Evolutionary conservation across 2,888 invertebrate genomes (phyloP).

Genomic region (Latrodectus elegans): DNA sequence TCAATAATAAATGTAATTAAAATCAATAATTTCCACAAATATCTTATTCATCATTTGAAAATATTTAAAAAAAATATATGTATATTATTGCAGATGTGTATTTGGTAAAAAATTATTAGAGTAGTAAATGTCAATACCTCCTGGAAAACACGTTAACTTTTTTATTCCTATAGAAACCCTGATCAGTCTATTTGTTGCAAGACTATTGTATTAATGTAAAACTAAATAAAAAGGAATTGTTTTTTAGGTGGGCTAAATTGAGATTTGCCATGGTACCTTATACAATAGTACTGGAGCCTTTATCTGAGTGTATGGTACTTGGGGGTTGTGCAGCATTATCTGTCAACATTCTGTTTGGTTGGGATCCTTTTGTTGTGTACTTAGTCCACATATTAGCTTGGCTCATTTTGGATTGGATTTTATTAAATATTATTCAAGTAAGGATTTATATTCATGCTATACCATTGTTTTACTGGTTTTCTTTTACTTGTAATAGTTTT

Average conservation of each 20-base stretch:
- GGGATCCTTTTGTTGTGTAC: slow-evolving; percentile 93
- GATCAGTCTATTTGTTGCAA: too few relatives aligned
- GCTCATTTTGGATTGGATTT: slow-evolving; percentile 96
- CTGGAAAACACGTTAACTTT: not conserved
- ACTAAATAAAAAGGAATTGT: too few relatives aligned
- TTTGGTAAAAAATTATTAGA: too few relatives aligned
- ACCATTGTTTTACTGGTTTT: too few relatives aligned
- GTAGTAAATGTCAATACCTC: too few relatives aligned
- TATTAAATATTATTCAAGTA: slow-evolving; percentile 89
- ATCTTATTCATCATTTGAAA: too few relatives aligned
- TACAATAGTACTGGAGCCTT: slow-evolving; percentile 91
- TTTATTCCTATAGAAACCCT: not conserved
- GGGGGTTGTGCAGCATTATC: slow-evolving; percentile 95
- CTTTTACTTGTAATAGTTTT: too few relatives aligned
- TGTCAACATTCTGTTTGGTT: slow-evolving; percentile 85
- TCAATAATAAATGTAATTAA: too few relatives aligned
- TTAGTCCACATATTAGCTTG: slow-evolving; percentile 93
- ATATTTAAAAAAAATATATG: too few relatives aligned
- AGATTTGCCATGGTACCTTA: slow-evolving; percentile 96
- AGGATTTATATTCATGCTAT: not conserved
- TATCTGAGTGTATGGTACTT: slow-evolving; percentile 94
- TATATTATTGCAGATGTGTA: too few relatives aligned
- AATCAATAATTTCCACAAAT: too few relatives aligned
- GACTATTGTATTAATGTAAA: too few relatives aligned
- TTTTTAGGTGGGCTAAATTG: slow-evolving; percentile 91